Evolutionary conservation across 2,113 vertebrate genomes (phyloP), one percentile per base, ranked within the genome.

Genomic region (Tapirus terrestris): DNA sequence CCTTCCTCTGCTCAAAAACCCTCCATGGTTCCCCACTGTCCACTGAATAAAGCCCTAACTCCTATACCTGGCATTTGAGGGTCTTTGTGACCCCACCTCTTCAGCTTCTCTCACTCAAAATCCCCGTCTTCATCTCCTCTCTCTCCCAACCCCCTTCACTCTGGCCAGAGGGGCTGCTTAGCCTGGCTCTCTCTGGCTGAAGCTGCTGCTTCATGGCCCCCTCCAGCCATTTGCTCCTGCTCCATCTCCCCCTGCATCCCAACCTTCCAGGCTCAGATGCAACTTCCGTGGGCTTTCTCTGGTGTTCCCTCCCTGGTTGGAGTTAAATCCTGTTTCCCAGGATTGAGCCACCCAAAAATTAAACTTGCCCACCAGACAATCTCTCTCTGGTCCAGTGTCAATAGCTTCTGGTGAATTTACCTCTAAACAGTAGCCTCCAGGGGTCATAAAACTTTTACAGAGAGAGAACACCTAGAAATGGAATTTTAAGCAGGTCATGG

Each of bases 401-500:
- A 85, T 27, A 83, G 58, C 68, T 93, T 77, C 70, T 83, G n/a
- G 84, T 76, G 68, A 87, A n/a, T 45, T 79, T 80, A 70, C 72
- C 81, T 94, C 76, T 36, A 83, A 92, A 82, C n/a, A 70, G 65
- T 83, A 88, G 83, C 90, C 70, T 95, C 53, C 1, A 33, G 86
- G 56, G 70, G 12, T 77, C 63, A 75, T 87, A 90, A 96, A 96
- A 85, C 53, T 70, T 77, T 81, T 43, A 92, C n/a, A 81, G 51
- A 85, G 53, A 80, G 29, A 86, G 72, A 75, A 91, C 56, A 58
- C 51, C 39, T 56, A 91, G 63, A 92, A 89, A 91, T 72, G 63
- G 61, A 83, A 97, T 96, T 93, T 93, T 92, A 88, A 89, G 61
- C 86, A 92, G 82, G 77, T 36, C 75, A 80, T 17, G 45, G 79